Percentiles rank a stretch among this genome's conserved stretches.
phyloP scores from a whole-genome alignment of 2,888 invertebrate genomes.

The Aspidiotus destructor region DNA sequence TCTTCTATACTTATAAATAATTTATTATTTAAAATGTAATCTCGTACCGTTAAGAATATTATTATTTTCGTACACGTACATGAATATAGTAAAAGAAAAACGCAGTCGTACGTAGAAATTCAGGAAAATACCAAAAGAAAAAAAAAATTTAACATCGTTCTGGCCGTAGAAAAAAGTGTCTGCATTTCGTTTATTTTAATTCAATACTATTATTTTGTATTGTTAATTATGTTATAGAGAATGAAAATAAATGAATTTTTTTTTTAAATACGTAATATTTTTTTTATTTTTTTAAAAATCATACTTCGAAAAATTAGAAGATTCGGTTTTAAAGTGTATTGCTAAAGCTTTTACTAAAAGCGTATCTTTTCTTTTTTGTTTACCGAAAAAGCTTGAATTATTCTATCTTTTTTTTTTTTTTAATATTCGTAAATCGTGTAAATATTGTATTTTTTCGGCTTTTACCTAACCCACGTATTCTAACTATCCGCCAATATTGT shows the following conservation, averaged over 20 bases:
- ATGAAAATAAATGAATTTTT: constrained; percentile 10
- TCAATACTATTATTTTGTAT: constrained; percentile 23
- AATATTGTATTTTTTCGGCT: constrained; percentile 21
- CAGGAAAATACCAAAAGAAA: too few relatives aligned
- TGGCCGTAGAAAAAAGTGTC: constrained; percentile 10
- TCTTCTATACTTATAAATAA: constrained; percentile 27
- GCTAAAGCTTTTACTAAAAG: constrained; percentile 31
- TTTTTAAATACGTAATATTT: constrained; percentile 15
- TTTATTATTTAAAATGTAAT: constrained; percentile 2
- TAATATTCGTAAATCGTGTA: constrained; percentile 19
- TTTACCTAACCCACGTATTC: constrained; percentile 18
- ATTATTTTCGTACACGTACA: too few relatives aligned
- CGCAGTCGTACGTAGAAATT: background rate
- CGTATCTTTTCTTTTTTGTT: background rate
- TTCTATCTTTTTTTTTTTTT: constrained; percentile 18
- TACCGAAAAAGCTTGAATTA: constrained; percentile 1
- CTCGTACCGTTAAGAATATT: background rate
- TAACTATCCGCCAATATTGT: constrained; percentile 9
- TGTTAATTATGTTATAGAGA: constrained; percentile 13
- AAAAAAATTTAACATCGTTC: background rate
- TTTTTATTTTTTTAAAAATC: constrained; percentile 13
- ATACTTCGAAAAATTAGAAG: background rate
- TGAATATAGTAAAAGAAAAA: background rate
- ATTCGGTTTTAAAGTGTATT: constrained; percentile 25
- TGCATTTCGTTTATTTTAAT: constrained; percentile 22